A percentile compares a stretch with the other conserved stretches of the same genome.
Evolutionary conservation across 1,140 invertebrate species (phyloP).

Genomic region (Oedothorax gibbosus): DNA sequence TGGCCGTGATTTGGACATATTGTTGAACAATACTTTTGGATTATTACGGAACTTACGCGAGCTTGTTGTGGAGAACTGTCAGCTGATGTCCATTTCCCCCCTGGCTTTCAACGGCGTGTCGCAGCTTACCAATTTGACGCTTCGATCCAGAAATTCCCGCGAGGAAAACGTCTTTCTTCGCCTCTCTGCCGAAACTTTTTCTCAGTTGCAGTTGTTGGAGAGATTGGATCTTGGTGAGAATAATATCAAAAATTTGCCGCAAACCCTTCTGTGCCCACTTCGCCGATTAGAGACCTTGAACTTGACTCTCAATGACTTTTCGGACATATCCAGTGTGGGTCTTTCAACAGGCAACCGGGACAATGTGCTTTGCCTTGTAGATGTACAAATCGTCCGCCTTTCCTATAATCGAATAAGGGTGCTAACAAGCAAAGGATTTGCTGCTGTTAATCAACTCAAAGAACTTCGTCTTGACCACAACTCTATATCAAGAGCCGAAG

Average conservation of each 20-base stretch:
- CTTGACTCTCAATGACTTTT: constrained; percentile 79
- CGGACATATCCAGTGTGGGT: constrained; percentile 79
- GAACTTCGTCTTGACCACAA: constrained; percentile 85
- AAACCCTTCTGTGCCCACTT: constrained; percentile 80
- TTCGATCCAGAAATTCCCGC: constrained; percentile 82
- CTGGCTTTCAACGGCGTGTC: constrained; percentile 76
- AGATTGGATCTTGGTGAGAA: constrained; percentile 85
- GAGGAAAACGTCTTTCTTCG: constrained; percentile 83
- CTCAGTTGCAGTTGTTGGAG: constrained; percentile 77
- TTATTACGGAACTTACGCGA: constrained; percentile 79
- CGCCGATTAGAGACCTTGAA: constrained; percentile 62
- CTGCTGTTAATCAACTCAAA: constrained; percentile 61
- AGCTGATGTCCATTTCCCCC: constrained; percentile 79
- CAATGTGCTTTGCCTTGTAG: constrained; percentile 65
- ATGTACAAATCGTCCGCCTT: constrained; percentile 83
- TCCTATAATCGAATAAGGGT: constrained; percentile 79
- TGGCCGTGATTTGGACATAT: constrained; percentile 62
- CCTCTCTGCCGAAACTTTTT: constrained; percentile 79
- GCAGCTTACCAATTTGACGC: constrained; percentile 76
- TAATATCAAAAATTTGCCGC: constrained; percentile 82
- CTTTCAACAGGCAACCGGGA: constrained; percentile 67
- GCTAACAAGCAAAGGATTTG: constrained; percentile 69
- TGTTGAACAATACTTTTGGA: constrained; percentile 75
- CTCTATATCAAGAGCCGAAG: constrained; percentile 81
- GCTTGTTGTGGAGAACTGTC: constrained; percentile 81